A percentile compares a stretch with the other conserved stretches of the same genome.
Conservation (phyloP, 2,888 invertebrate genomes). For the Drosophila affinis region DNA sequence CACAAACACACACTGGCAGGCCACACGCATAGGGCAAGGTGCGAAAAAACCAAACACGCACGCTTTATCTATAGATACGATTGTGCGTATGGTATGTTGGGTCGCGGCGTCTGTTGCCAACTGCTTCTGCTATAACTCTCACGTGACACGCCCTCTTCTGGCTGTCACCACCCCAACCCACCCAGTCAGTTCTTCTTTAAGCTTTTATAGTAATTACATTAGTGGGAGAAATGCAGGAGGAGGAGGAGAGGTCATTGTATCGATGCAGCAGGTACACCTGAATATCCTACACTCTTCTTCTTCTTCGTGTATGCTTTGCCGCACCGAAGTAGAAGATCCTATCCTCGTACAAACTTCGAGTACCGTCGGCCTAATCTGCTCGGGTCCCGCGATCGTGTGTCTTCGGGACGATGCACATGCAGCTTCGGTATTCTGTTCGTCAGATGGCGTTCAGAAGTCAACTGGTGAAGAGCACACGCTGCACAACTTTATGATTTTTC, state of each 20-base stretch:
- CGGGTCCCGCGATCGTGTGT: too few relatives aligned
- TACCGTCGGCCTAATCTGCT: too few relatives aligned
- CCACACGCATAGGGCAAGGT: slow-evolving; percentile 55
- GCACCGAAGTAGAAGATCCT: background rate
- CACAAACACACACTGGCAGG: slow-evolving; percentile 25
- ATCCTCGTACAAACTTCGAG: too few relatives aligned
- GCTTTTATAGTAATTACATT: slow-evolving; percentile 35
- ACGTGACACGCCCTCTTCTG: slow-evolving; percentile 34
- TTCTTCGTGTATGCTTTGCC: background rate
- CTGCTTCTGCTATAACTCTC: slow-evolving; percentile 10
- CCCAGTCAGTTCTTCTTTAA: background rate
- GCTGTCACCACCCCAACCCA: background rate
- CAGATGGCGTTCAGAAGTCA: too few relatives aligned
- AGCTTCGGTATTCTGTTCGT: too few relatives aligned
- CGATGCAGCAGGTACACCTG: background rate
- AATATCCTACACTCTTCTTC: too few relatives aligned
- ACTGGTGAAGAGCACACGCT: too few relatives aligned
- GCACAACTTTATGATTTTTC: too few relatives aligned
- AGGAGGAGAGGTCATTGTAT: too few relatives aligned
- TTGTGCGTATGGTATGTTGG: background rate
- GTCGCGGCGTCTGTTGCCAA: slow-evolving; percentile 31
- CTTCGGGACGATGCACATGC: too few relatives aligned
- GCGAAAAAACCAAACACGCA: slow-evolving; percentile 49
- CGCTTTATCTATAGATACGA: slow-evolving; percentile 15
- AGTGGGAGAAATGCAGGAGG: slow-evolving; percentile 16